Conservation (phyloP, 2,113 vertebrate species). For the Tapirus terrestris region DNA sequence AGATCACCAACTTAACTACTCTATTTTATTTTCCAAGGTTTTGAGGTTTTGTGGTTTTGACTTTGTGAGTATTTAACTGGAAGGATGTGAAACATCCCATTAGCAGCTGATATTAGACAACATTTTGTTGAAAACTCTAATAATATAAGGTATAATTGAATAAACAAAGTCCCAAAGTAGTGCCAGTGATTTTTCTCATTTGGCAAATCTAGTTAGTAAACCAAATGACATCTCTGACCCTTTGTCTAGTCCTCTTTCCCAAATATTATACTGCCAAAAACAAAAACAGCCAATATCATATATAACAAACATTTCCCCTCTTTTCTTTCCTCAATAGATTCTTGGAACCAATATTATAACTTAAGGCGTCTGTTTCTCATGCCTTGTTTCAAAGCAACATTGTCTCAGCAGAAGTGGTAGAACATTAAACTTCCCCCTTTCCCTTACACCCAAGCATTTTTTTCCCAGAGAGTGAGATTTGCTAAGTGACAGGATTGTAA, state of each 20-base stretch:
- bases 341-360: not conserved
- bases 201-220: not conserved
- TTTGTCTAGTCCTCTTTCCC: not conserved
- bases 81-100: not conserved
- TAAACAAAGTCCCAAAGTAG: not conserved
- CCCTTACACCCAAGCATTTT: not conserved
- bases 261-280: not conserved
- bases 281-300: not conserved
- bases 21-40: not conserved
- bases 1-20: not conserved
- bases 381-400: not conserved
- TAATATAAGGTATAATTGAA: not conserved
- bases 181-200: not conserved
- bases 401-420: not conserved
- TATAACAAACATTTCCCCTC: not conserved
- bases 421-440: not conserved
- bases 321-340: not conserved
- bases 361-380: not conserved
- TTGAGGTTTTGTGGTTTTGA: not conserved
- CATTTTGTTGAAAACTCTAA: not conserved
- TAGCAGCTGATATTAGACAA: not conserved
- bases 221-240: not conserved
- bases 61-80: not conserved
- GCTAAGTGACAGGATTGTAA: not conserved
- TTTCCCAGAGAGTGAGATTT: not conserved